Evolutionary conservation across 2,888 invertebrate genomes (phyloP), one percentile per base, ranked within the genome.

Genomic region (Lochmaea crataegi): DNA sequence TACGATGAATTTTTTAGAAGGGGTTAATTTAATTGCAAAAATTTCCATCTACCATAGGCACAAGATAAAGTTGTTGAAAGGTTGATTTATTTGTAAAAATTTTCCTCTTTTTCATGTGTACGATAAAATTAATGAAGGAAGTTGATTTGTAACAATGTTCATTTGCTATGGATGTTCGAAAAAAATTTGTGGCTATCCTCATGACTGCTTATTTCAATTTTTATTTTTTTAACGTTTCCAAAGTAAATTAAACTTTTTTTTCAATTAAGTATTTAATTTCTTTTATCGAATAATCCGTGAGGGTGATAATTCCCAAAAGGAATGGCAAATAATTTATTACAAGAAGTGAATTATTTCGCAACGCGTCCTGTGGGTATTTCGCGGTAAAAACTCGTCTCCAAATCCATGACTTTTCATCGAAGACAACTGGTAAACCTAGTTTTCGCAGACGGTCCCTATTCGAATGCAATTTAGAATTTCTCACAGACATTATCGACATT

Each of bases 401-500:
- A 69, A 56, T 69, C 51, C 53, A 56, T 22, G 61, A 16, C 61
- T 32, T 26, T 18, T 63, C 63, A 51, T 63, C 69, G 51, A 64
- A 70, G 56, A 70, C 42, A 70, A 65, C 64, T 70, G 18, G 57
- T 14, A 65, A 70, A 70, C 70, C 65, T 32, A 64, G 64, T 70
- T 70, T 63, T 57, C 56, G 41, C 10, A 51, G 51, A 51, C 41
- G 16, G 2, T 45, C 56, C 63, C 56, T 38, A 61, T 61, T 38
- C 64, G 64, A 57, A 64, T 38, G 53, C 64, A 56, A 69, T 69
- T 69, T 38, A 56, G 53, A 69, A 69, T 70, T 70, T 70, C 65
- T 64, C 65, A 58, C 56, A 57, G 42, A 64, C 64, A 65, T 70
- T 70, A 70, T 70, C 64, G 64, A 65, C 65, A 70, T 70, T 70